Conservation (phyloP, 2,888 invertebrate species). For the Mantis religiosa region DNA sequence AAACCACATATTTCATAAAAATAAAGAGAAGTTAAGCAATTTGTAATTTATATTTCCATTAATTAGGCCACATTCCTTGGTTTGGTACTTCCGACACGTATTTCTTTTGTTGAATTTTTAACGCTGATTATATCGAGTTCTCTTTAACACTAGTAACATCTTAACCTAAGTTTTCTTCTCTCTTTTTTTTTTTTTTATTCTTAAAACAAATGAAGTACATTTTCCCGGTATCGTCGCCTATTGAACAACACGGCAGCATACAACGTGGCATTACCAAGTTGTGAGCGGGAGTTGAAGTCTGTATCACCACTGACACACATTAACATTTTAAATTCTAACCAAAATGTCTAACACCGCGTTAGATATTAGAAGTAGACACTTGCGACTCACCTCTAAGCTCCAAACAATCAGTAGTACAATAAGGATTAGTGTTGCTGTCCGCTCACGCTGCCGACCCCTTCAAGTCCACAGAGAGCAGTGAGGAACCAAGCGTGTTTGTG, state of each 20-base stretch:
- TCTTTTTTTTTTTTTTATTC: no score
- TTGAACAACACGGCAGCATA: background rate
- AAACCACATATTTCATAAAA: no score
- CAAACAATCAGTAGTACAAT: background rate
- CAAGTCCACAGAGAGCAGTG: background rate
- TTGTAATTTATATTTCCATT: no score
- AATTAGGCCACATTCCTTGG: no score
- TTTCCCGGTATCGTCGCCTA: no score
- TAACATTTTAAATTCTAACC: background rate
- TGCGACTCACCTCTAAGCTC: background rate
- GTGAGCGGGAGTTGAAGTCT: background rate
- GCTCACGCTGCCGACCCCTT: background rate
- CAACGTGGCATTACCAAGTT: background rate
- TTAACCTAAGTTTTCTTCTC: no score
- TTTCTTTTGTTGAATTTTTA: no score
- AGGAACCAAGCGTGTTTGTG: background rate
- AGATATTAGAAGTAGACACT: background rate
- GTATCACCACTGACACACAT: background rate
- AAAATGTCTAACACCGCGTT: background rate
- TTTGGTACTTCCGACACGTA: no score
- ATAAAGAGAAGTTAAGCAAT: no score
- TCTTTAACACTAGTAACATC: no score
- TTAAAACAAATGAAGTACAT: no score
- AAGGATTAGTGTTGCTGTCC: background rate
- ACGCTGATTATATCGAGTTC: no score